Evolutionary conservation across 2,888 invertebrate genomes (phyloP).

Genomic region (Patella depressa): DNA sequence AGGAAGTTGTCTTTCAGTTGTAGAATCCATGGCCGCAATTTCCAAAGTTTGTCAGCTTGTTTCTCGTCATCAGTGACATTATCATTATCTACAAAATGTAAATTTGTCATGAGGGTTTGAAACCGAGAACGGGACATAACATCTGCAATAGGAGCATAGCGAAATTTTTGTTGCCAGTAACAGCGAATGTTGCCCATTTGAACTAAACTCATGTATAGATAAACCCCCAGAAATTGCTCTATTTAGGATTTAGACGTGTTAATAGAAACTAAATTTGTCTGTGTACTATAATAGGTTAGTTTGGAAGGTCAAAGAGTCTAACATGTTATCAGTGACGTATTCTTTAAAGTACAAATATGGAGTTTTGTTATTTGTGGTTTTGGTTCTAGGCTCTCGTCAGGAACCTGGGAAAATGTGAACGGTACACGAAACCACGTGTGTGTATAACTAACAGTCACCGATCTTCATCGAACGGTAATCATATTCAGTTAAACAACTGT

Average conservation of each 20-base stretch:
- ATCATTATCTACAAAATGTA: constrained; percentile 11
- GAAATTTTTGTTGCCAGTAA: constrained; percentile 21
- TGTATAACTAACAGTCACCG: too few relatives aligned
- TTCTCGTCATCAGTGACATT: constrained; percentile 23
- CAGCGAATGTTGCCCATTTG: too few relatives aligned
- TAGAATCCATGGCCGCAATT: constrained; percentile 32
- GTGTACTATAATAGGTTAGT: not conserved
- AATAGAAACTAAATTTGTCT: not conserved
- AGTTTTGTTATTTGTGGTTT: too few relatives aligned
- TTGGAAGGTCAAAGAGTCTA: not conserved
- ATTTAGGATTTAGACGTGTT: constrained; percentile 15
- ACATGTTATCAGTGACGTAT: too few relatives aligned
- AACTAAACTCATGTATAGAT: constrained; percentile 32
- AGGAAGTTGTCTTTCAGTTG: constrained; percentile 24
- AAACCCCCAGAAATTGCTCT: constrained; percentile 29
- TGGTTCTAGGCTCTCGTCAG: too few relatives aligned
- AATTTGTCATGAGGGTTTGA: not conserved
- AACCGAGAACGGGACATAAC: constrained; percentile 33
- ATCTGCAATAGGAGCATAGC: constrained; percentile 26
- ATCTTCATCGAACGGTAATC: too few relatives aligned
- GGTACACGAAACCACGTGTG: too few relatives aligned
- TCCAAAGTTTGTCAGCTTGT: constrained; percentile 27
- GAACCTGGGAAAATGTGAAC: too few relatives aligned
- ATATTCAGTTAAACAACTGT: too few relatives aligned
- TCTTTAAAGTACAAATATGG: not conserved